phyloP scores from a whole-genome alignment of 2,888 invertebrate genomes.

The Heteropelma amictum region DNA sequence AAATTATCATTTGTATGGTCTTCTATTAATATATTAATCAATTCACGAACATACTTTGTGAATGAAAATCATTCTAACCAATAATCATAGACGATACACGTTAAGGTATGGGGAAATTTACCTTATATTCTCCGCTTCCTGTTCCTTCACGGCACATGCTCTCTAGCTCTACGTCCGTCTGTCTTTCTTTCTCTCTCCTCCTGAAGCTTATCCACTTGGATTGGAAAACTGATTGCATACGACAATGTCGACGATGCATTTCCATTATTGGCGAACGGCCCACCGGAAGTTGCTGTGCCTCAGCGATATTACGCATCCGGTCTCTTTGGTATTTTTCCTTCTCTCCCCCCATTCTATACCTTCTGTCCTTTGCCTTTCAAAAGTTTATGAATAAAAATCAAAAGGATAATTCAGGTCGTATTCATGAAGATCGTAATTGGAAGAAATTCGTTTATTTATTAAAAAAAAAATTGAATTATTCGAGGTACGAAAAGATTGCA shows the following conservation, averaged over 20 bases:
- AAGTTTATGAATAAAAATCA: not conserved
- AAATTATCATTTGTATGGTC: too few relatives aligned
- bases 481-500: too few relatives aligned
- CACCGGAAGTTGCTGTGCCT: constrained; percentile 51
- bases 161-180: not conserved
- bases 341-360: constrained; percentile 45
- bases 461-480: too few relatives aligned
- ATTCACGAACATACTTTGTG: too few relatives aligned
- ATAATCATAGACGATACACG: too few relatives aligned
- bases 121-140: too few relatives aligned
- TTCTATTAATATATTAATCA: too few relatives aligned
- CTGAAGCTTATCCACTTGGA: constrained; percentile 20
- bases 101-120: too few relatives aligned
- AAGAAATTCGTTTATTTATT: not conserved
- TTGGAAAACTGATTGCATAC: constrained; percentile 19
- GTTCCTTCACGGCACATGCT: not conserved
- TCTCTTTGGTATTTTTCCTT: constrained; percentile 62
- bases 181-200: constrained; percentile 2
- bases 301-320: constrained; percentile 40
- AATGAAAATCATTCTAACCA: too few relatives aligned
- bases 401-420: not conserved
- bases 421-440: not conserved
- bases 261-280: constrained; percentile 57
- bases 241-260: constrained; percentile 51
- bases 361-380: constrained; percentile 12